Base-by-base conservation (phyloP, 2,888 invertebrate genomes). In the Acanthococcus lagerstroemiae region DNA sequence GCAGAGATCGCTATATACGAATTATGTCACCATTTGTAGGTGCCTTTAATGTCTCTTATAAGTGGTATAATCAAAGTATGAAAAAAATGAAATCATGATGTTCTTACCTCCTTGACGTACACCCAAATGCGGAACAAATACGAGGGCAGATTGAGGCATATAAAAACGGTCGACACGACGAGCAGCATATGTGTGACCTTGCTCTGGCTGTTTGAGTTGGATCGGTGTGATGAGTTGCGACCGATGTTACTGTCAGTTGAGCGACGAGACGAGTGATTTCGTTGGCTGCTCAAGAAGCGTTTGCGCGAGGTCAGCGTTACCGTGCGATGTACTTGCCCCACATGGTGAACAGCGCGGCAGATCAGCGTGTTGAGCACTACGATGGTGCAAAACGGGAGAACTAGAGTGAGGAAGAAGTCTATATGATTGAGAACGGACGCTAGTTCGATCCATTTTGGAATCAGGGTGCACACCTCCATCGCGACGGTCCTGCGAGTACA, bases 161-260 rank as follows among this genome's bases (percentile, higher is more conserved):
- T 82, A 75, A 87, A 91, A 0, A 87, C 86, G 0, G 85, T 83
- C 1, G 90, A 90, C 0, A 91, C 88, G 61, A 89, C 79, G 25
- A 92, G 81, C 66, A 92, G 78, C 88, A 90, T 90, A 73, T 87
- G 84, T 44, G 90, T 91, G 69, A 90, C 81, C 73, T 84, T 84
- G 22, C 83, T 80, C 73, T 87, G 86, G 0, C 83, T 80, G 55
- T 73, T 27, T n/a, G 65, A 24, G 54, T 44, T 67, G 21, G 67
- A 30, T 9, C 65, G 65, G 44, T 55, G 55, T 12, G 55, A 55
- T 15, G 48, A 27, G 3, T 55, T 65, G 3, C 65, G 27, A 5
- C 45, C 44, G 65, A 65, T 24, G 21, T 61, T 37, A 25, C 54
- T 54, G 27, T 44, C 54, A 54, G 21, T 63, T 15, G 61, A 61